Evolutionary conservation across 53 echinoderm and acorn worm genomes (phyloP).

Genomic region (Antedon mediterranea): DNA sequence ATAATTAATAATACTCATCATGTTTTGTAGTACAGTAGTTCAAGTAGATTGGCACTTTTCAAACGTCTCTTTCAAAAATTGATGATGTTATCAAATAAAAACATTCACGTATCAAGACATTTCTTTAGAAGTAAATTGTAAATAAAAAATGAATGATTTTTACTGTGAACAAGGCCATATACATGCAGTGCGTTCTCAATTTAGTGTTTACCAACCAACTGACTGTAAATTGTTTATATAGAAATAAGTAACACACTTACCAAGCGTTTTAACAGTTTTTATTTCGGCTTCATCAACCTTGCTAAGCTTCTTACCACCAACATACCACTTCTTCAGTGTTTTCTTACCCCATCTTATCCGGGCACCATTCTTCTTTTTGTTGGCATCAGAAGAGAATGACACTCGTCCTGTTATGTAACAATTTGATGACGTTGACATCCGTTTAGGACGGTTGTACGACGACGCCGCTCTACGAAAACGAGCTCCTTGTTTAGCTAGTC

Average conservation of each 20-base stretch:
- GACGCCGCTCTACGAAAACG: constrained; percentile 28
- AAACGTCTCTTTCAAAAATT: too few relatives aligned
- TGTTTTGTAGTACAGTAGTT: too few relatives aligned
- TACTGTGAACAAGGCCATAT: too few relatives aligned
- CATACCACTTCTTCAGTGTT: neutral
- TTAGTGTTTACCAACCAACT: too few relatives aligned
- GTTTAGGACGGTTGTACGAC: neutral
- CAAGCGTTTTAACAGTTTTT: constrained; percentile 67
- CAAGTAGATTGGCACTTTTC: too few relatives aligned
- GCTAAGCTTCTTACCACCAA: neutral
- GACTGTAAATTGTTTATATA: too few relatives aligned
- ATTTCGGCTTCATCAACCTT: constrained; percentile 20
- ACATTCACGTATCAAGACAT: too few relatives aligned
- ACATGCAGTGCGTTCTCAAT: too few relatives aligned
- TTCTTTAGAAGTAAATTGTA: too few relatives aligned
- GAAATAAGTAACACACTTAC: constrained; percentile 18
- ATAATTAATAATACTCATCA: too few relatives aligned
- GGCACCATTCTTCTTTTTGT: neutral
- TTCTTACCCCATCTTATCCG: neutral
- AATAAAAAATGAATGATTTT: too few relatives aligned
- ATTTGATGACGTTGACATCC: neutral
- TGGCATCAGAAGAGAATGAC: neutral
- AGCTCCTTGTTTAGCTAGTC: constrained; percentile 38
- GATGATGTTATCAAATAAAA: too few relatives aligned
- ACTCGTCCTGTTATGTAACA: neutral